These are phyloP conservation scores for Drosophila jambulina DNA, from an alignment of 1,140 invertebrate genomes.

Conservation along the genomic window DNA sequence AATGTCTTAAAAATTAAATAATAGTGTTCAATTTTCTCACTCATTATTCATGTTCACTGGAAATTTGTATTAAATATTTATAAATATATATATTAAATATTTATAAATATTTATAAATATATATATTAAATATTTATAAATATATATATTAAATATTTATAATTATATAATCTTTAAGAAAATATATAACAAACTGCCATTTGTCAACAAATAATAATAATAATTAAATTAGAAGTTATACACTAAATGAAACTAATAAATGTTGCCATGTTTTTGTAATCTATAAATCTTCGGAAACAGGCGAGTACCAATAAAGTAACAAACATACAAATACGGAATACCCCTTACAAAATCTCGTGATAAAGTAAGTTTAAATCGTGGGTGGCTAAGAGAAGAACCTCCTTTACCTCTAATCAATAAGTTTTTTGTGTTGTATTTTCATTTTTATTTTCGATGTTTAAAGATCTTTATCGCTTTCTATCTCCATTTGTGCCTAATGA, in stretches of 20 bases:
- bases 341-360: neutral
- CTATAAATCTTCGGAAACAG: neutral
- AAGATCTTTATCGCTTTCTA: conserved; percentile 18
- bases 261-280: conserved; percentile 27
- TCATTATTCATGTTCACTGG: no score
- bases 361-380: conserved; percentile 2
- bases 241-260: conserved; percentile 66
- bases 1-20: no score
- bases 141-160: neutral
- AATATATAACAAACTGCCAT: conserved; percentile 40
- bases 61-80: neutral
- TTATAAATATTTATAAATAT: neutral
- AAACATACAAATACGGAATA: neutral
- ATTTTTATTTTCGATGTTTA: conserved; percentile 6
- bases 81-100: neutral
- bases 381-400: neutral
- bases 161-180: neutral
- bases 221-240: conserved; percentile 61
- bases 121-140: neutral
- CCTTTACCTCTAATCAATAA: neutral
- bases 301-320: neutral
- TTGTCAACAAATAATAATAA: conserved; percentile 30
- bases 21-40: neutral
- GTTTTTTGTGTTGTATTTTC: neutral
- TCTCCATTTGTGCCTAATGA: conserved; percentile 29